Base-by-base conservation (phyloP, 2,113 vertebrate genomes). In the Myocastor coypus region DNA sequence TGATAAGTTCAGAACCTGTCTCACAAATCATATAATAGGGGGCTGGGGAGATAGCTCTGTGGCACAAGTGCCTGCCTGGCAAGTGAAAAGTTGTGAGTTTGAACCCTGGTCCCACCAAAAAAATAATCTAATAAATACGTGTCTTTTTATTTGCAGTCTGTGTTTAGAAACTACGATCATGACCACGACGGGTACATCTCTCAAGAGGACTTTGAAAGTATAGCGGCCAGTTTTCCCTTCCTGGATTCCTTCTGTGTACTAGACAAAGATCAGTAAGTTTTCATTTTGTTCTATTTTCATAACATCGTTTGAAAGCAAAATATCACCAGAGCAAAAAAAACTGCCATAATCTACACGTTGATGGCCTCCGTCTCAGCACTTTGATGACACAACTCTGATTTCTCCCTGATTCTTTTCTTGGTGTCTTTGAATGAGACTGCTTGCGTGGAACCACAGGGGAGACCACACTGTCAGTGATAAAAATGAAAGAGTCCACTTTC, bases 241-340 rank as follows among this genome's bases (percentile, higher is more conserved):
- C 97, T 99, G 98, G 99, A 99, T 96, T 99, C 99, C 24, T 99
- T 99, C 98, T 99, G 99, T 55, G 99, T 99, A 46, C 97, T 99
- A 97, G 99, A 99, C 98, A 99, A 99, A 99, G 99, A 99, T 96
- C 99, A 99, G 99, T 99, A 98, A 99, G 99, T 99, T 80, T 86
- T 64, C 34, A 89, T 96, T 84, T 92, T 95, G 57, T 75, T 90
- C 8, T 68, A 57, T 75, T 88, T 91, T 82, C 68, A 64, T 82
- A 26, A 14, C 57, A 26, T 11, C 83, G 24, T 68, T 17, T 42
- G 89, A 61, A 95, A 87, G 52, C 26, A 88, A 82, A 88, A 94
- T 64, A 30, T 69, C 24, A 52, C 85, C 75, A 73, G 11, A 81
- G 32, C 34, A 80, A 42, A 7, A 42, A 7, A 26, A 59, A 46